These are phyloP conservation scores for Crenichthys baileyi DNA, from an alignment of 2,797 vertebrate species.

Conservation along the genomic window DNA sequence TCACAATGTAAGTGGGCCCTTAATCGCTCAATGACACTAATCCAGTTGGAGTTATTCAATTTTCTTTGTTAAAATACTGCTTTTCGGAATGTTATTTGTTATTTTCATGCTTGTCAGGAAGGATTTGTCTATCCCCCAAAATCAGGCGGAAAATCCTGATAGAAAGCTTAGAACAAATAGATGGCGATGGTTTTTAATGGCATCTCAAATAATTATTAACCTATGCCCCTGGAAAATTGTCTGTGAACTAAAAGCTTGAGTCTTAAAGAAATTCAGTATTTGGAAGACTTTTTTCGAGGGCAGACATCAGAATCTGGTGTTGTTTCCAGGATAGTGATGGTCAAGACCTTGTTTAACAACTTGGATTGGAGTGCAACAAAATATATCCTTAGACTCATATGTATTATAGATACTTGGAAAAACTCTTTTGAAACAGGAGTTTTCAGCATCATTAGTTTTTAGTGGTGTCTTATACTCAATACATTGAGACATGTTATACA, in stretches of 20 bases:
- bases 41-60: constrained; percentile 56
- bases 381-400: constrained; percentile 12
- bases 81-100: constrained; percentile 53
- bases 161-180: constrained; percentile 46
- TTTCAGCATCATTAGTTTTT: constrained; percentile 3
- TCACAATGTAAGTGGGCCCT: constrained; percentile 57
- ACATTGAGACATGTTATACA: constrained; percentile 4
- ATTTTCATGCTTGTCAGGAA: constrained; percentile 50
- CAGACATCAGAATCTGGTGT: neutral
- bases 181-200: constrained; percentile 43
- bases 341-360: constrained; percentile 6
- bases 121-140: constrained; percentile 49
- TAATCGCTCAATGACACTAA: constrained; percentile 63
- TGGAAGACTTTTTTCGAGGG: constrained; percentile 11
- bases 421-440: constrained; percentile 20
- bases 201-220: constrained; percentile 42
- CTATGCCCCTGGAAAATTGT: constrained; percentile 12
- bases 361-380: constrained; percentile 8
- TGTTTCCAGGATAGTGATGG: constrained; percentile 10
- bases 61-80: constrained; percentile 47
- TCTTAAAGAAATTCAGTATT: constrained; percentile 23
- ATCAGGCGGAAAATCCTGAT: constrained; percentile 54
- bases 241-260: constrained; percentile 8
- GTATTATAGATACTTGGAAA: constrained; percentile 16
- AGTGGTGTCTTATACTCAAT: constrained; percentile 2